phyloP scores from a whole-genome alignment of 2,888 invertebrate species.

The Agonopterix arenella region DNA sequence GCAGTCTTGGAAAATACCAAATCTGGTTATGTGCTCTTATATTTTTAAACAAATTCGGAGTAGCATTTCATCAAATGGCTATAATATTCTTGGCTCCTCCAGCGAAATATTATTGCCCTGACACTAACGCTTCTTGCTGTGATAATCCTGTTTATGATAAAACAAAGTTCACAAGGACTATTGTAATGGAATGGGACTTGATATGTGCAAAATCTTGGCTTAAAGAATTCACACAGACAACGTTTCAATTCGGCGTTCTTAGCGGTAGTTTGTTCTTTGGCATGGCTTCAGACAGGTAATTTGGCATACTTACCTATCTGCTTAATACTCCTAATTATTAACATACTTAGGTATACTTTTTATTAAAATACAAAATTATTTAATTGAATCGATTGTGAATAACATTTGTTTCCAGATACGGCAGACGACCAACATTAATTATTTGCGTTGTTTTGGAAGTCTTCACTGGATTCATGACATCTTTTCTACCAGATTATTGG shows the following conservation, averaged over 20 bases:
- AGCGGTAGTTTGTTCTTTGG: slow-evolving; percentile 85
- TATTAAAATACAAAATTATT: no score
- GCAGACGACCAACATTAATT: slow-evolving; percentile 83
- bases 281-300: slow-evolving; percentile 83
- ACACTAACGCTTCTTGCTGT: slow-evolving; percentile 67
- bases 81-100: slow-evolving; percentile 68
- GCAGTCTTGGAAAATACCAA: slow-evolving; percentile 73
- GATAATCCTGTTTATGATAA: slow-evolving; percentile 77
- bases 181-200: slow-evolving; percentile 85
- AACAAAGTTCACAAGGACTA: slow-evolving; percentile 81
- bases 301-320: no score
- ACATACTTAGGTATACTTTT: no score
- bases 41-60: slow-evolving; percentile 60
- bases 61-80: slow-evolving; percentile 71
- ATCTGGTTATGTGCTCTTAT: slow-evolving; percentile 52
- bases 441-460: slow-evolving; percentile 83
- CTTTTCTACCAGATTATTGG: slow-evolving; percentile 80
- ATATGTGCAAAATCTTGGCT: slow-evolving; percentile 81
- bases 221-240: slow-evolving; percentile 82
- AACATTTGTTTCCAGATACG: slow-evolving; percentile 74
- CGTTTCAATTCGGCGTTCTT: slow-evolving; percentile 86
- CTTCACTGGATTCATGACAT: slow-evolving; percentile 80
- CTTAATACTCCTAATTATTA: no score
- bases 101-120: slow-evolving; percentile 40
- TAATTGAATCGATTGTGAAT: neutral